Evolutionary conservation across 2,888 invertebrate species (phyloP).

Genomic region (Hirtodrosophila confusa): DNA sequence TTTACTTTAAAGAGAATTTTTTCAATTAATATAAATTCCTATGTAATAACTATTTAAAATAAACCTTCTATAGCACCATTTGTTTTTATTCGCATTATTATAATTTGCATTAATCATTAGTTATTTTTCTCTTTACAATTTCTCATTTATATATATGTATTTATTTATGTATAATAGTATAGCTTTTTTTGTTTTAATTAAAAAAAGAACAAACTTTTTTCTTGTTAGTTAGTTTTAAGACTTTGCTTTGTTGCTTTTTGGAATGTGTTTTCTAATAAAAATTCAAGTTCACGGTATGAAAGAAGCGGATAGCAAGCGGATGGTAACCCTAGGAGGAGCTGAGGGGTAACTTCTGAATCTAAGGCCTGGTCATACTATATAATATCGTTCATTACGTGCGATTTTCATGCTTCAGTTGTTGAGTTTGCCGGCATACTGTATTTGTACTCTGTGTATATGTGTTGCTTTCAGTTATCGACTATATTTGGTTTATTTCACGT

Average conservation of each 20-base stretch:
- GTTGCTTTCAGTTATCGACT: constrained; percentile 59
- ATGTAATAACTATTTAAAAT: constrained; percentile 74
- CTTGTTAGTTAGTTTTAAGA: constrained; percentile 66
- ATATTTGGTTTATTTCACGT: constrained; percentile 73
- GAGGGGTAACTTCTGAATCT: constrained; percentile 19
- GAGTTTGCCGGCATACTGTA: constrained; percentile 47
- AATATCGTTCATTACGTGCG: constrained; percentile 29
- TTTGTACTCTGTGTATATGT: constrained; percentile 69
- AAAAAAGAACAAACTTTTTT: constrained; percentile 56
- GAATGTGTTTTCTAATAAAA: constrained; percentile 75
- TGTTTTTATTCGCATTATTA: constrained; percentile 78
- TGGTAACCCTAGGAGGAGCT: constrained; percentile 9
- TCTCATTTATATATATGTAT: constrained; percentile 36
- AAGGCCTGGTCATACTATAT: constrained; percentile 22
- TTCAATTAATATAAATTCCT: constrained; percentile 50
- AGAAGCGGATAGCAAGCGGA: constrained; percentile 19
- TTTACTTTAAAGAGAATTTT: constrained; percentile 51
- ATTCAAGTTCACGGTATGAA: constrained; percentile 39
- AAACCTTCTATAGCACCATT: constrained; percentile 81
- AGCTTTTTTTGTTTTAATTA: constrained; percentile 28
- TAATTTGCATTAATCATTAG: constrained; percentile 53
- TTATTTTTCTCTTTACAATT: constrained; percentile 50
- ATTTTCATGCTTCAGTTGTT: constrained; percentile 16
- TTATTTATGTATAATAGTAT: constrained; percentile 15
- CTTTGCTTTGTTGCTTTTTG: constrained; percentile 80